Percentiles rank a stretch among this genome's conserved stretches.
phyloP scores from a whole-genome alignment of 2,797 vertebrate genomes.

The Momotus momota region DNA sequence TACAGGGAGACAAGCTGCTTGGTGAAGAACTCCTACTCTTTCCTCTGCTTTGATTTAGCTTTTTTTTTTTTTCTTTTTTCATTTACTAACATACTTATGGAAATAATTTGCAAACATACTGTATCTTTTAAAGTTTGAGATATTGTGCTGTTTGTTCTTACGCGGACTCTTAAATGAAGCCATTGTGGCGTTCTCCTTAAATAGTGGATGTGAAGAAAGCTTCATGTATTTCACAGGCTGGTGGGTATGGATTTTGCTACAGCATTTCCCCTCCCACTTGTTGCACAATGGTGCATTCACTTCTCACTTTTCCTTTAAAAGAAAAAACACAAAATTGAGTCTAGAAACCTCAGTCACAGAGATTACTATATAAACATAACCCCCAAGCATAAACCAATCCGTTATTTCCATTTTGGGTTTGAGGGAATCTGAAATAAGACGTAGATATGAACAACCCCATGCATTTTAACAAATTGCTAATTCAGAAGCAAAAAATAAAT shows the following conservation, averaged over 20 bases:
- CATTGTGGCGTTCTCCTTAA: conserved; percentile 50
- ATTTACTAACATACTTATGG: conserved; percentile 50
- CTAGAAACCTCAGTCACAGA: neutral
- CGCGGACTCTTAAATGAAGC: conserved; percentile 7
- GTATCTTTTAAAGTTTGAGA: conserved; percentile 53
- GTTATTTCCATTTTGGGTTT: neutral
- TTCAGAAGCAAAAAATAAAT: neutral
- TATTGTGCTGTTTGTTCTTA: conserved; percentile 48
- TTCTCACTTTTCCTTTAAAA: conserved; percentile 13
- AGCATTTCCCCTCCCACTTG: conserved; percentile 1
- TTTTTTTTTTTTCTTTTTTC: neutral
- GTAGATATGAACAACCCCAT: neutral
- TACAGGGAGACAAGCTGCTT: conserved; percentile 38
- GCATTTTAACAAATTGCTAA: neutral
- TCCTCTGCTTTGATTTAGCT: conserved; percentile 57
- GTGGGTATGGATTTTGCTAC: neutral
- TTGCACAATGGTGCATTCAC: neutral
- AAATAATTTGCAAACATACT: conserved; percentile 70
- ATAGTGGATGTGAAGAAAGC: conserved; percentile 37
- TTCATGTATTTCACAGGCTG: conserved; percentile 9
- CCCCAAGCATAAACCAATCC: neutral
- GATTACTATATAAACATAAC: neutral
- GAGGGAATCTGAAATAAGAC: neutral
- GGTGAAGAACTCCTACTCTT: conserved; percentile 53
- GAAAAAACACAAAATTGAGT: neutral